A percentile compares a stretch with the other conserved stretches of the same genome.
These are phyloP conservation scores for Lasius platythorax DNA, from an alignment of 2,888 invertebrate genomes.

Conservation along the genomic window DNA sequence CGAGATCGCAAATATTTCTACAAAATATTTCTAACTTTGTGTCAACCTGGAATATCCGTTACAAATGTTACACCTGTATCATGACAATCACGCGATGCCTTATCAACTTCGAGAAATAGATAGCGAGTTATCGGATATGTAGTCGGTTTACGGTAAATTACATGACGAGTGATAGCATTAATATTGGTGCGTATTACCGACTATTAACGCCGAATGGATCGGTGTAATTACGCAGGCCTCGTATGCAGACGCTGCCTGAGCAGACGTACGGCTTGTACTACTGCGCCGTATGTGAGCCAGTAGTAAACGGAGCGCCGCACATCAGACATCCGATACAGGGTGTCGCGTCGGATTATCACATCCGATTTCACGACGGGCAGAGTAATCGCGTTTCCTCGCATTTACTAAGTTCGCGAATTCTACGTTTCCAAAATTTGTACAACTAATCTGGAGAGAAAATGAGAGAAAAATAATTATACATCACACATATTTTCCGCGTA, in stretches of 20 bases:
- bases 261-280: constrained; percentile 71
- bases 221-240: constrained; percentile 71
- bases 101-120: constrained; percentile 34
- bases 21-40: neutral
- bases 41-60: neutral
- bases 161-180: constrained; percentile 62
- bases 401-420: constrained; percentile 31
- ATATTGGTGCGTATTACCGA: constrained; percentile 74
- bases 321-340: constrained; percentile 63
- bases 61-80: neutral
- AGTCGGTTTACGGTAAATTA: constrained; percentile 65
- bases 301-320: constrained; percentile 63
- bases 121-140: constrained; percentile 49
- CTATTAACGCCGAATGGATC: constrained; percentile 75
- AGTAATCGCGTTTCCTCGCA: constrained; percentile 50
- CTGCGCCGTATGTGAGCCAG: constrained; percentile 64
- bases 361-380: constrained; percentile 48
- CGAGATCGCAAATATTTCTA: neutral
- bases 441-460: neutral
- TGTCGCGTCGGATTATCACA: constrained; percentile 65
- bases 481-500: neutral
- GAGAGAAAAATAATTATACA: neutral
- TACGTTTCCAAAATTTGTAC: neutral
- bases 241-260: constrained; percentile 58
- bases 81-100: neutral